Percentiles rank a stretch among this genome's conserved stretches.
phyloP scores from a whole-genome alignment of 1,140 invertebrate species.

The Sesamia nonagrioides region DNA sequence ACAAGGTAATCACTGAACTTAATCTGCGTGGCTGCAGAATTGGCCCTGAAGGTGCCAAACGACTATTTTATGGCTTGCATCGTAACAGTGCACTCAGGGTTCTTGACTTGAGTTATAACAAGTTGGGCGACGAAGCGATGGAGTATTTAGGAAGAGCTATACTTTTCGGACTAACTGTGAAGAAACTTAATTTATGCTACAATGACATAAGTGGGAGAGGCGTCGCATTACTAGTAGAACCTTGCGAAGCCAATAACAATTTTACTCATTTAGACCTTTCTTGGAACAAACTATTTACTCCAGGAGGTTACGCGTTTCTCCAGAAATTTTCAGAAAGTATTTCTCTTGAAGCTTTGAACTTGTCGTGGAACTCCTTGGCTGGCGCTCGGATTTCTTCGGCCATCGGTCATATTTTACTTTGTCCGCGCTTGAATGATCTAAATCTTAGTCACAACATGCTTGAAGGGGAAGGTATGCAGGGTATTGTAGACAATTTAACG shows the following conservation, averaged over 20 bases:
- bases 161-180: slow-evolving; percentile 52
- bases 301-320: background rate
- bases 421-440: background rate
- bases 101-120: slow-evolving; percentile 71
- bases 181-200: slow-evolving; percentile 67
- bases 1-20: slow-evolving; percentile 65
- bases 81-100: slow-evolving; percentile 57
- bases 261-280: slow-evolving; percentile 81
- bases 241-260: slow-evolving; percentile 73
- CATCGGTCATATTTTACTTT: background rate
- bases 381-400: background rate
- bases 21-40: slow-evolving; percentile 75
- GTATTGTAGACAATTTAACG: slow-evolving; percentile 56
- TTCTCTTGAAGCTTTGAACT: slow-evolving; percentile 51
- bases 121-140: slow-evolving; percentile 71
- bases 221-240: slow-evolving; percentile 66
- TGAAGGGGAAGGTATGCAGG: slow-evolving; percentile 62
- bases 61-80: slow-evolving; percentile 58
- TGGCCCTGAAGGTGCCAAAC: slow-evolving; percentile 63
- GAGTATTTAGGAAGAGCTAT: slow-evolving; percentile 62
- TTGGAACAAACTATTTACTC: slow-evolving; percentile 73
- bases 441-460: slow-evolving; percentile 21
- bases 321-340: background rate
- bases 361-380: slow-evolving; percentile 1
- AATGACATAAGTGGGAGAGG: slow-evolving; percentile 75